Percentiles rank a stretch among this genome's conserved stretches.
phyloP scores from a whole-genome alignment of 1,140 invertebrate genomes.

The Drosophila auraria region DNA sequence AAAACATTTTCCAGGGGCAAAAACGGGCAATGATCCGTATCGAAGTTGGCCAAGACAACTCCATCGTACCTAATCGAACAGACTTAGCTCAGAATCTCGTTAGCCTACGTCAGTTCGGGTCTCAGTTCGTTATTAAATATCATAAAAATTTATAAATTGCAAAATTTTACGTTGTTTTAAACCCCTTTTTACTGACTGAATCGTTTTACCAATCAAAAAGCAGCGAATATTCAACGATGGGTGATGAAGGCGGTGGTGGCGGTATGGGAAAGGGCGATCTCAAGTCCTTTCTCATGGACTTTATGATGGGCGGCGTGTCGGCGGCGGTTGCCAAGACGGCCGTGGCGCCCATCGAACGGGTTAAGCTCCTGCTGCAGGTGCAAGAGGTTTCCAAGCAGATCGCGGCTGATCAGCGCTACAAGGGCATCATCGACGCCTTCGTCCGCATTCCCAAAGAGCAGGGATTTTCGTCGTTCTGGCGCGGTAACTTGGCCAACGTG shows the following conservation, averaged over 20 bases:
- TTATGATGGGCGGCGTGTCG: slow-evolving; percentile 94
- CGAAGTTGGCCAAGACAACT: slow-evolving; percentile 21
- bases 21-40: neutral
- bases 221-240: slow-evolving; percentile 44
- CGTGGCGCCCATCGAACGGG: slow-evolving; percentile 96
- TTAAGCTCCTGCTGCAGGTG: slow-evolving; percentile 96
- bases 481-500: slow-evolving; percentile 97
- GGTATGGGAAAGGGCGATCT: slow-evolving; percentile 40
- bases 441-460: slow-evolving; percentile 93
- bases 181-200: neutral
- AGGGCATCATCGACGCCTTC: slow-evolving; percentile 87
- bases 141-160: neutral
- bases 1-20: neutral
- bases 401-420: slow-evolving; percentile 90
- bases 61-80: neutral
- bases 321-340: slow-evolving; percentile 95
- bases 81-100: slow-evolving; percentile 10
- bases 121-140: slow-evolving; percentile 4
- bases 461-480: slow-evolving; percentile 94
- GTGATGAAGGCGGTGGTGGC: slow-evolving; percentile 85
- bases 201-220: slow-evolving; percentile 4
- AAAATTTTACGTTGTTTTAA: slow-evolving; percentile 5
- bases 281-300: slow-evolving; percentile 89
- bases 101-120: slow-evolving; percentile 24
- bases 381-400: slow-evolving; percentile 94